Percentiles rank a stretch among this genome's conserved stretches.
phyloP scores from a whole-genome alignment of 2,797 vertebrate genomes.

The Spinibarbus caldwelli region DNA sequence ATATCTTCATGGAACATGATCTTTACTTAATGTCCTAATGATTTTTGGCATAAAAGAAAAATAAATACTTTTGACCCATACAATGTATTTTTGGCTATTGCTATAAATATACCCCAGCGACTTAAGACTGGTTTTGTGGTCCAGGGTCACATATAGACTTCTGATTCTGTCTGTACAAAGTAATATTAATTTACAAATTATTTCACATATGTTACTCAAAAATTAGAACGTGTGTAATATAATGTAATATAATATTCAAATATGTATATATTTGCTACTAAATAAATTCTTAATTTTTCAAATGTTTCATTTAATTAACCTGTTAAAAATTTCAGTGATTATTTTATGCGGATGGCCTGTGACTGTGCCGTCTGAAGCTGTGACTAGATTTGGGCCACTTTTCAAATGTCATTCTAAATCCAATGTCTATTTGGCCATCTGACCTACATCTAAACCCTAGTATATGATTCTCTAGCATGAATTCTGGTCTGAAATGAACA shows the following conservation, averaged over 20 bases:
- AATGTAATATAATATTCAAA: too few species aligned
- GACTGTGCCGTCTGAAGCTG: background rate
- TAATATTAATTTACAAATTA: too few species aligned
- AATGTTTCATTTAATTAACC: background rate
- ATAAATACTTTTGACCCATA: too few species aligned
- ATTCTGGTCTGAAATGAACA: background rate
- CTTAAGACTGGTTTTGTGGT: too few species aligned
- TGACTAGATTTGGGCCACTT: background rate
- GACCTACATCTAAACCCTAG: background rate
- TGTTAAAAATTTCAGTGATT: background rate
- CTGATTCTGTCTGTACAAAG: too few species aligned
- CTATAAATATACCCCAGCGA: too few species aligned
- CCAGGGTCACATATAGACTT: too few species aligned
- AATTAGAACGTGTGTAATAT: background rate
- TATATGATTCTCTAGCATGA: background rate
- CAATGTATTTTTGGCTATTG: too few species aligned
- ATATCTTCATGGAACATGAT: too few species aligned
- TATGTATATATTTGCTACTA: too few species aligned
- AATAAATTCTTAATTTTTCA: background rate
- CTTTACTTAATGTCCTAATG: too few species aligned
- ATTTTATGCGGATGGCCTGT: background rate
- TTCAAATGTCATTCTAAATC: slow-evolving; percentile 1
- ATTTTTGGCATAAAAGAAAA: too few species aligned
- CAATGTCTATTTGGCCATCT: background rate
- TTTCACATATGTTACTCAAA: background rate